phyloP scores from a whole-genome alignment of 2,888 invertebrate genomes.

The Melangyna quadrimaculata region DNA sequence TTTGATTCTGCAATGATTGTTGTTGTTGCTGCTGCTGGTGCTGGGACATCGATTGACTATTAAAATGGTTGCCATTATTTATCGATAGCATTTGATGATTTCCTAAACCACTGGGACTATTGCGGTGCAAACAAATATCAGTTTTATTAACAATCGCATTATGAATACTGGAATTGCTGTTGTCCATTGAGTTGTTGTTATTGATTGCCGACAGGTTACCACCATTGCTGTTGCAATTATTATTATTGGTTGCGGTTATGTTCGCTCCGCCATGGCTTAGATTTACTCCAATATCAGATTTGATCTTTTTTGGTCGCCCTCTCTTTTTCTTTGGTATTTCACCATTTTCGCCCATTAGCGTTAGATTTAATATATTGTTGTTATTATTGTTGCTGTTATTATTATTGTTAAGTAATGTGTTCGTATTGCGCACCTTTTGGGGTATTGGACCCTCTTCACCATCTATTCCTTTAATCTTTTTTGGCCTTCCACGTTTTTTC shows the following conservation, averaged over 20 bases:
- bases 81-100: conserved; percentile 47
- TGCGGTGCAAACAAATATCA: conserved; percentile 40
- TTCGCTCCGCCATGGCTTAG: not conserved
- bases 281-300: conserved; percentile 75
- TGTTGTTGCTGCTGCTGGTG: conserved; percentile 74
- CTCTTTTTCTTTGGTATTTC: conserved; percentile 92
- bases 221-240: conserved; percentile 75
- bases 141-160: conserved; percentile 7
- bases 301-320: conserved; percentile 93
- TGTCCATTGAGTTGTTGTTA: conserved; percentile 28
- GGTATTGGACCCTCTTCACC: conserved; percentile 82
- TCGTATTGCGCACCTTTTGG: conserved; percentile 82
- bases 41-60: conserved; percentile 73
- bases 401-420: conserved; percentile 81
- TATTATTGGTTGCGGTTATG: conserved; percentile 60
- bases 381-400: conserved; percentile 79
- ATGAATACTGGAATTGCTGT: conserved; percentile 21
- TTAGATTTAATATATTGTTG: conserved; percentile 77
- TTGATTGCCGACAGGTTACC: conserved; percentile 37
- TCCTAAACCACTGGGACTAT: conserved; percentile 45
- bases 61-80: conserved; percentile 49
- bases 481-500: conserved; percentile 94
- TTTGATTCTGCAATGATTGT: conserved; percentile 74
- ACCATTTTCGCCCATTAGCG: conserved; percentile 77
- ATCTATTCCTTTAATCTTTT: conserved; percentile 85